Evolutionary conservation across 2,888 invertebrate species (phyloP).

Genomic region (Drosophila tanythrix): DNA sequence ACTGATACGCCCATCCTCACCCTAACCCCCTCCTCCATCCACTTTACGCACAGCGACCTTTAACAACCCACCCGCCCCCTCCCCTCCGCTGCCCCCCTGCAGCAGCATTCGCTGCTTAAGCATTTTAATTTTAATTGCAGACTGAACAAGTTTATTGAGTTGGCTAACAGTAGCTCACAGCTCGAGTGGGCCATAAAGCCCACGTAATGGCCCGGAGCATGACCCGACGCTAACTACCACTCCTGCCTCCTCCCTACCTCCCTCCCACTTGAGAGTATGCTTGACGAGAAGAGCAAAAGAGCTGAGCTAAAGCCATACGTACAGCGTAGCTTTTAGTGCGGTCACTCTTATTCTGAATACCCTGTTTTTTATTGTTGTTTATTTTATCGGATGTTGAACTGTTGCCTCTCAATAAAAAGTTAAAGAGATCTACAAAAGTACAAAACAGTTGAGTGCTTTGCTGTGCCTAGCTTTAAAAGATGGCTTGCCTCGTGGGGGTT

Average conservation of each 20-base stretch:
- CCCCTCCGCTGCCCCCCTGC: no score
- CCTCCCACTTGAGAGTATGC: background rate
- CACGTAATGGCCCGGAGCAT: conserved; percentile 26
- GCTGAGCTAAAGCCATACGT: background rate
- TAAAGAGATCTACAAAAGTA: background rate
- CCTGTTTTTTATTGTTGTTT: background rate
- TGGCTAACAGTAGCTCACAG: conserved; percentile 51
- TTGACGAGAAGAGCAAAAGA: background rate
- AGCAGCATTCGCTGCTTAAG: background rate
- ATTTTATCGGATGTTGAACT: conserved; percentile 35
- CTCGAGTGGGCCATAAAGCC: conserved; percentile 31
- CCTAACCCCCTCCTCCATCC: background rate
- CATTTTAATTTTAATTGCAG: conserved; percentile 45
- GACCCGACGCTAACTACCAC: conserved; percentile 6
- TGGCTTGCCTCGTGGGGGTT: background rate
- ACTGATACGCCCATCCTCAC: conserved; percentile 33
- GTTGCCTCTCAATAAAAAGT: conserved; percentile 9
- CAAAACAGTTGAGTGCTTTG: background rate
- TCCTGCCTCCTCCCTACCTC: background rate
- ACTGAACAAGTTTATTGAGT: conserved; percentile 52
- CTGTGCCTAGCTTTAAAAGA: background rate
- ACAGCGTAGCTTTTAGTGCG: background rate
- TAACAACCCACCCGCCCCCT: conserved; percentile 17
- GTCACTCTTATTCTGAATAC: background rate
- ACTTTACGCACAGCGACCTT: conserved; percentile 37